Base-by-base conservation (phyloP, 2,888 invertebrate species). In the Caenorhabditis becei region DNA sequence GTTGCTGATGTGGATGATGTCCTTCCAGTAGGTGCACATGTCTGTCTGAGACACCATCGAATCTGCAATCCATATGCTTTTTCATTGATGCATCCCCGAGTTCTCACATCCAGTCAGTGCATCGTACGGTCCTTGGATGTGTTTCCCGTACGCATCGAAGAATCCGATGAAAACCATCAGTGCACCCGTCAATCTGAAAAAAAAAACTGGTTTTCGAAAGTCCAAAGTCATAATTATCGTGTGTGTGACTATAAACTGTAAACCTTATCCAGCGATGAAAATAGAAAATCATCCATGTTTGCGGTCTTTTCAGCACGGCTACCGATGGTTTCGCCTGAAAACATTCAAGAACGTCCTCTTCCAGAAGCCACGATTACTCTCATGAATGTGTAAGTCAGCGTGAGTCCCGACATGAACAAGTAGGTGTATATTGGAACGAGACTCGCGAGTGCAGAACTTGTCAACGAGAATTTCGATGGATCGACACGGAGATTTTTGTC, bases 1-100 rank as follows among this genome's bases (percentile, higher is more conserved):
- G 44, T 84, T 84, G 59, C 80, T 82, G 56, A 84, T 75, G 61
- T 82, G 80, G n/a, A 84, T 61, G 11, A 84, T 51, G 54, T 84
- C 82, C 47, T 65, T 65, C 82, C 81, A 82, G 56, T 71, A 72
- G 14, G 74, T 69, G 37, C 84, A 84, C 11, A 61, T 67, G 26
- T 74, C 74, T 7, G 67, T 74, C 32, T 74, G 58, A 18, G 49
- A 59, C 1, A 65, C 49, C 65, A 74, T 74, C 4, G 74, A 65
- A 41, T 74, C 74, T 74, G 65, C 28, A 65, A 63, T 2, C 16
- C 53, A 1, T 26, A 24, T 20, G 1, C 11, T 23, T 2, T 54
- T 11, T 23, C 10, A 16, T 7, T 4, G 32, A 32, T n/a, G n/a
- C n/a, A n/a, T 26, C 23, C 16, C 10, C 10, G 7, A 11, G 10